Conservation (phyloP, 2,797 vertebrate species). For the Crenuchus spilurus region DNA sequence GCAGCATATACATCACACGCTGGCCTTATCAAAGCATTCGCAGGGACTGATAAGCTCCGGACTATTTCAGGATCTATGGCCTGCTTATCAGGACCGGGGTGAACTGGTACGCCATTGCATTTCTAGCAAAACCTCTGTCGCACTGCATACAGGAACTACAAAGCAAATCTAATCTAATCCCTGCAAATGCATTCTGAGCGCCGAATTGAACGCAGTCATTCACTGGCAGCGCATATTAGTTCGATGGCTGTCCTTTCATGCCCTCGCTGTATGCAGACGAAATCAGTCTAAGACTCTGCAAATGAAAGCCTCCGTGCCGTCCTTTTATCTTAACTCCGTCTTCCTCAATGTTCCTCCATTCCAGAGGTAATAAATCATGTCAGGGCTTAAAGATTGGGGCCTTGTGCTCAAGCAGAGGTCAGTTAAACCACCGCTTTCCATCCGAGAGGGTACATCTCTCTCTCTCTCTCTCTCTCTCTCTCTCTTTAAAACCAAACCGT, state of each 20-base stretch:
- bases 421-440: slow-evolving; percentile 21
- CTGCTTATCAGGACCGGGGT: not conserved
- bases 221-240: not conserved
- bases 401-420: slow-evolving; percentile 30
- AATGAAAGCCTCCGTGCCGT: slow-evolving; percentile 47
- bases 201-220: not conserved
- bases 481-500: not conserved
- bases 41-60: not conserved
- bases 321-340: slow-evolving; percentile 61
- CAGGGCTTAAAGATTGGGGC: slow-evolving; percentile 57
- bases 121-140: not conserved
- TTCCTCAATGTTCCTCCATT: slow-evolving; percentile 71
- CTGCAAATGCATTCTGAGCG: not conserved
- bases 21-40: not conserved
- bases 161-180: not conserved
- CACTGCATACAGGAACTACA: not conserved
- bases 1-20: not conserved
- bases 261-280: not conserved
- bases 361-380: slow-evolving; percentile 76
- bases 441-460: not conserved
- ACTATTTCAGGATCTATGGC: not conserved
- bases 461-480: not conserved
- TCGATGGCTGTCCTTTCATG: not conserved
- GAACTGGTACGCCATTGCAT: not conserved
- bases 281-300: not conserved